Evolutionary conservation across 1,140 invertebrate species (phyloP).

Genomic region (Aphelenchoides fujianensis): DNA sequence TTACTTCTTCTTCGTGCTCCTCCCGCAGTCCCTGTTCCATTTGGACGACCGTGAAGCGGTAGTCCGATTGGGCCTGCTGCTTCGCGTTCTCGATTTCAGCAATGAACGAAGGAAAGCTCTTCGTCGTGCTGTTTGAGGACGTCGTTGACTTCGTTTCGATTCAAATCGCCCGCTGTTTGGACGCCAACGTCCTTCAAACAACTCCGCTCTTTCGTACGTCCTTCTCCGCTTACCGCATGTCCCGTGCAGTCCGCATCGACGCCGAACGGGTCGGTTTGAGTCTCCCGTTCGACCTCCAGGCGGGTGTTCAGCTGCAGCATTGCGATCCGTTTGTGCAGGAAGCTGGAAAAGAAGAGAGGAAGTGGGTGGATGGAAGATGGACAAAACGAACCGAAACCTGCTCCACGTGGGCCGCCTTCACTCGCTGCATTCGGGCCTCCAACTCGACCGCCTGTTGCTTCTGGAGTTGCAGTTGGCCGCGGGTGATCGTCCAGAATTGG

Average conservation of each 20-base stretch:
- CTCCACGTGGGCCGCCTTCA: constrained; percentile 38
- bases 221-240: constrained; percentile 1
- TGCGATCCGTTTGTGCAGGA: constrained; percentile 34
- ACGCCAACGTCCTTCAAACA: neutral
- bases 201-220: neutral
- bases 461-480: constrained; percentile 25
- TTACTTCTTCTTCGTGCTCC: constrained; percentile 38
- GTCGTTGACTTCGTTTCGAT: constrained; percentile 30
- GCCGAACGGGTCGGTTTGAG: constrained; percentile 39
- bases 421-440: constrained; percentile 30
- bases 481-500: constrained; percentile 39
- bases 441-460: constrained; percentile 26
- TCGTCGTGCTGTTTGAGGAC: constrained; percentile 34
- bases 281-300: constrained; percentile 17
- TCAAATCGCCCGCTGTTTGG: constrained; percentile 22
- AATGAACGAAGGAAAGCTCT: constrained; percentile 35
- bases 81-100: constrained; percentile 40
- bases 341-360: too few relatives aligned
- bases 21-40: constrained; percentile 38
- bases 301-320: constrained; percentile 36
- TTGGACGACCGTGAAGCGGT: constrained; percentile 42
- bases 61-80: constrained; percentile 37
- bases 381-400: constrained; percentile 35
- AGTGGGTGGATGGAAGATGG: too few relatives aligned
- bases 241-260: constrained; percentile 31